phyloP scores from a whole-genome alignment of 2,113 vertebrate genomes.

The Cololabis saira region DNA sequence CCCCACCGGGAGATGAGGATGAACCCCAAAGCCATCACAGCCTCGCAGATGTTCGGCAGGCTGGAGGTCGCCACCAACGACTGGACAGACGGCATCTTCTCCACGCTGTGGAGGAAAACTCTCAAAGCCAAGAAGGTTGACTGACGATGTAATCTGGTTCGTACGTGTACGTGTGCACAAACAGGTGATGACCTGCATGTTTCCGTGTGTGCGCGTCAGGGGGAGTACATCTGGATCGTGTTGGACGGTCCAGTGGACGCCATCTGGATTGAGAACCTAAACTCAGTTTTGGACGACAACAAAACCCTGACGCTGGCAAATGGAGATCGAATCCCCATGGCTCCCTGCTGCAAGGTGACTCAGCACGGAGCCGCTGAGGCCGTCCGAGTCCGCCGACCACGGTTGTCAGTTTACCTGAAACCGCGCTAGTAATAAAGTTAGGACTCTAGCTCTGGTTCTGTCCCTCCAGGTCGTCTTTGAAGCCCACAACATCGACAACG shows the following conservation, averaged over 20 bases:
- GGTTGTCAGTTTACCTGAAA: no score
- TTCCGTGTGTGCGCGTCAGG: slow-evolving; percentile 66
- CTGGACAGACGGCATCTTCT: slow-evolving; percentile 94
- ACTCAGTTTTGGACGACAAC: slow-evolving; percentile 66
- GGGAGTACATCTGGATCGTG: slow-evolving; percentile 92
- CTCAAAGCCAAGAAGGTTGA: slow-evolving; percentile 89
- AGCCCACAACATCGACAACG: slow-evolving; percentile 92
- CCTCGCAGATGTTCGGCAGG: slow-evolving; percentile 91
- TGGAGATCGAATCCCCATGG: slow-evolving; percentile 88
- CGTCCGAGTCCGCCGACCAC: no score
- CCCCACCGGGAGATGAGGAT: slow-evolving; percentile 92
- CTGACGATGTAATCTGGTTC: not conserved
- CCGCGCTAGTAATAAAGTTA: no score
- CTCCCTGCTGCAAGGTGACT: slow-evolving; percentile 87
- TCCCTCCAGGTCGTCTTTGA: slow-evolving; percentile 80
- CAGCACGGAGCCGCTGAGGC: no score
- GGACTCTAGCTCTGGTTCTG: no score
- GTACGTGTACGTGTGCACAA: no score
- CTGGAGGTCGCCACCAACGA: slow-evolving; percentile 91
- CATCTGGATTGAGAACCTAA: slow-evolving; percentile 66
- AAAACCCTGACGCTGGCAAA: slow-evolving; percentile 66
- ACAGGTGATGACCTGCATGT: no score
- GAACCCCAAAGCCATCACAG: slow-evolving; percentile 93
- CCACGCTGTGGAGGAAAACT: slow-evolving; percentile 90
- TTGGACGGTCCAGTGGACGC: slow-evolving; percentile 80